Evolutionary conservation across 2,888 invertebrate species (phyloP), one percentile per base, ranked within the genome.

Genomic region (Netelia melanura): DNA sequence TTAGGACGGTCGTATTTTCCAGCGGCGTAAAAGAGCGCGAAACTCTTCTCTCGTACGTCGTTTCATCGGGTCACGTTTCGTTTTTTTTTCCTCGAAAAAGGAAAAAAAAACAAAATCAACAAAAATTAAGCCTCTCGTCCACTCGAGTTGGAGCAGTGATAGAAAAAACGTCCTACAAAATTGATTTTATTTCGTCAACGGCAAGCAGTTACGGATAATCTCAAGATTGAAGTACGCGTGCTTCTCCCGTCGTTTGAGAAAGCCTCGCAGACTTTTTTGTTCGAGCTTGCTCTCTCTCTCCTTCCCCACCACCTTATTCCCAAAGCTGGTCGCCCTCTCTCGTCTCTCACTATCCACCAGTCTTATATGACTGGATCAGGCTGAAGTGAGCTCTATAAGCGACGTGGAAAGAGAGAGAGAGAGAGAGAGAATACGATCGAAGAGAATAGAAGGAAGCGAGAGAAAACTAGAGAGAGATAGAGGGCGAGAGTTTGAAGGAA

Each of bases 401-500:
- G 70, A 68, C 10, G 14, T 10, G 10, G 44, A 58, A 61, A 21
- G 68, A 43, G 56, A 21, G 6, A 56, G 58, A 43, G 43, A 52
- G 65, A 10, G 58, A 58, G 68, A 21, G 70, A 78, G 65, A 58
- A 71, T 75, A 74, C 67, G 78, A 82, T 78, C 78, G 78, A 56
- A 44, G 14, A 62, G 17, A n/a, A 17, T 8, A 62, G 52, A 64
- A 68, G 25, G 23, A 43, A 61, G 52, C 25, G 76, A 79, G 58
- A 77, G 44, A 25, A 64, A 76, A 30, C 30, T 44, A 43, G 30
- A 79, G 72, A n/a, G 56, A 30, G 44, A 67, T 52, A 48, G 72
- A 23, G 70, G 58, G 81, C 67, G 81, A 72, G 68, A 65, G 54
- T 43, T 74, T 64, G 71, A 82, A 79, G 85, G 85, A 79, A 81